These are phyloP conservation scores for Parthenolecanium corni DNA, from an alignment of 2,888 invertebrate species.

Conservation along the genomic window DNA sequence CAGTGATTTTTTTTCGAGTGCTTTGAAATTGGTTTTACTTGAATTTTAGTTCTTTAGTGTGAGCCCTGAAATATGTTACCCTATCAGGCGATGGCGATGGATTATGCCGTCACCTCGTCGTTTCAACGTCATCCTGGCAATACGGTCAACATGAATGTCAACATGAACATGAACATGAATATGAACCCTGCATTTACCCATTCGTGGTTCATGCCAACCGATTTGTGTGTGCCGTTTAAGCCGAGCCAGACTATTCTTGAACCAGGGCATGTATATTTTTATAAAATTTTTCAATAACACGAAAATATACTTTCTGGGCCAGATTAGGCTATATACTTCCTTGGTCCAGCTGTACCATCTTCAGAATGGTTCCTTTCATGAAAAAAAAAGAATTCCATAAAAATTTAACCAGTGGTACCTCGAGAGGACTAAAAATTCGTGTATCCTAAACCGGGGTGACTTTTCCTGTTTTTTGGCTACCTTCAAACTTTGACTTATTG, in stretches of 20 bases:
- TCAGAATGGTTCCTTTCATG: no score
- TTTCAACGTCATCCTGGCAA: constrained; percentile 42
- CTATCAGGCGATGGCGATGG: constrained; percentile 71
- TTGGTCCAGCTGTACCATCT: no score
- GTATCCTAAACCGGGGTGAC: no score
- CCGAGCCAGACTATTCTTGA: constrained; percentile 71
- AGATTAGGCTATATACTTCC: neutral
- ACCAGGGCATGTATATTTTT: constrained; percentile 66
- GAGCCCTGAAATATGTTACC: constrained; percentile 53
- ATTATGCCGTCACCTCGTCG: constrained; percentile 43
- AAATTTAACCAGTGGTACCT: no score
- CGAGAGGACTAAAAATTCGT: no score
- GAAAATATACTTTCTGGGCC: neutral
- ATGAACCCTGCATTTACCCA: constrained; percentile 64
- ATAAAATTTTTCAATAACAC: no score
- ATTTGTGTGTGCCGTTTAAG: constrained; percentile 80
- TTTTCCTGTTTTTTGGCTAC: no score
- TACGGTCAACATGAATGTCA: constrained; percentile 30
- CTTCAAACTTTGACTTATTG: no score
- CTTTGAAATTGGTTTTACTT: no score
- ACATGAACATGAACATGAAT: constrained; percentile 28
- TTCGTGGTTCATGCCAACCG: constrained; percentile 90
- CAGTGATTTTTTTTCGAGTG: no score
- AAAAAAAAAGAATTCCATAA: no score
- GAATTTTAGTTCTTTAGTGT: no score